Percentiles rank a stretch among this genome's conserved stretches.
Conservation (phyloP, 2,888 invertebrate genomes). For the Trachelus stipa region DNA sequence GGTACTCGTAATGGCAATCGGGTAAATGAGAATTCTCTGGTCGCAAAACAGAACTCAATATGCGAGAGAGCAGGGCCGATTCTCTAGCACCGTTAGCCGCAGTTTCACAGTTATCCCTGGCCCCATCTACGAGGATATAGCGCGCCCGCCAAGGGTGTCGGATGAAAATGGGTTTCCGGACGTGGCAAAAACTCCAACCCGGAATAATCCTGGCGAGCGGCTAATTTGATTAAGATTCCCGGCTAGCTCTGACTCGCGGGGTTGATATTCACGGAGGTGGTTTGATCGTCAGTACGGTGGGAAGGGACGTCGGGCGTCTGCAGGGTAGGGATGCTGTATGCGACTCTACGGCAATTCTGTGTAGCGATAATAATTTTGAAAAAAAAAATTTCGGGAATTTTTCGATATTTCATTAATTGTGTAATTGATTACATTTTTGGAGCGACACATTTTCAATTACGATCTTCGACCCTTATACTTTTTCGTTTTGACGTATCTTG, state of each 20-base stretch:
- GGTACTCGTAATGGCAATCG: constrained; percentile 29
- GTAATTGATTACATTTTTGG: no score
- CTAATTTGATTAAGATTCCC: constrained; percentile 24
- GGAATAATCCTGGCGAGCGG: constrained; percentile 18
- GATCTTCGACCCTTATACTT: no score
- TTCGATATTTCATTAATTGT: no score
- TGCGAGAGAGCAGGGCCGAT: neutral
- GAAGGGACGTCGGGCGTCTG: neutral
- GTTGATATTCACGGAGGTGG: neutral
- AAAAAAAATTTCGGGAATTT: no score
- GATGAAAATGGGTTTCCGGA: constrained; percentile 7
- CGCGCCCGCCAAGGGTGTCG: neutral
- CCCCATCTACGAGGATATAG: no score
- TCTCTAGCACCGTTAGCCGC: no score
- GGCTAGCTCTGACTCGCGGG: neutral
- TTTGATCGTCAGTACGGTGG: neutral
- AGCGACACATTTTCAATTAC: no score
- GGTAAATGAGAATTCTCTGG: constrained; percentile 34
- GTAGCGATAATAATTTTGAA: no score
- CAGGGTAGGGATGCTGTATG: no score
- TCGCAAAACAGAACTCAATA: constrained; percentile 3
- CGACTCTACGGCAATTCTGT: no score
- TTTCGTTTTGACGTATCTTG: no score
- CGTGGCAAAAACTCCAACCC: constrained; percentile 12
- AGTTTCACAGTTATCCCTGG: no score